These are phyloP conservation scores for Sitophilus oryzae DNA, from an alignment of 1,140 invertebrate genomes.

Conservation along the genomic window DNA sequence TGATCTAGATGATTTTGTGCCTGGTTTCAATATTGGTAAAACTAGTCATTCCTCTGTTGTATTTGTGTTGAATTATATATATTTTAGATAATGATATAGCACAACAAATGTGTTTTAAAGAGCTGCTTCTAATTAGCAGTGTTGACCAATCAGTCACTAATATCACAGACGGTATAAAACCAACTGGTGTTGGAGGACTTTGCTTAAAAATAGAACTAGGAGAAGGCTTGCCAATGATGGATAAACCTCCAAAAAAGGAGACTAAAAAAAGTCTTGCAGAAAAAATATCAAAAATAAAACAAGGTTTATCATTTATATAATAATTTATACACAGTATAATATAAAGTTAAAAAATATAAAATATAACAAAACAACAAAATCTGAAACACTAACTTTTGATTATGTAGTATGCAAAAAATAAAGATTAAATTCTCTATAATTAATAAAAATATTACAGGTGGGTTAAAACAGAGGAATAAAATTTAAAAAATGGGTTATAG, in stretches of 20 bases:
- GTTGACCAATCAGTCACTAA: slow-evolving; percentile 13
- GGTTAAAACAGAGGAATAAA: too few species aligned
- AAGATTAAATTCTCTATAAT: too few species aligned
- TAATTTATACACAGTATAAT: too few species aligned
- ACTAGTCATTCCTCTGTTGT: neutral
- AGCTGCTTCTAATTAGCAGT: slow-evolving; percentile 32
- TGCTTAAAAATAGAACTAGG: slow-evolving; percentile 34
- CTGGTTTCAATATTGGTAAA: slow-evolving; percentile 9
- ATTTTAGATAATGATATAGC: slow-evolving; percentile 42
- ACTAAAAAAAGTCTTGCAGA: slow-evolving; percentile 1
- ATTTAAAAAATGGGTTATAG: too few species aligned
- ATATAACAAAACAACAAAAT: too few species aligned
- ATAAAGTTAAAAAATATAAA: too few species aligned
- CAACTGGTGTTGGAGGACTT: slow-evolving; percentile 30
- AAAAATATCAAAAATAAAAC: slow-evolving; percentile 13
- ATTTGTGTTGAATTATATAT: neutral
- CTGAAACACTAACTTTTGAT: too few species aligned
- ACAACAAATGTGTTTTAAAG: slow-evolving; percentile 34
- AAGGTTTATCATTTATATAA: slow-evolving; percentile 1
- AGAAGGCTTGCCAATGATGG: slow-evolving; percentile 11
- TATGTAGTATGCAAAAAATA: too few species aligned
- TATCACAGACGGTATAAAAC: neutral
- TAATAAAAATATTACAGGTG: too few species aligned
- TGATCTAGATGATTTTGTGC: slow-evolving; percentile 7
- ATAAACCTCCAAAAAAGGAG: slow-evolving; percentile 7